Base-by-base conservation (phyloP, 2,888 invertebrate species). In the Dysmachus trigonus region DNA sequence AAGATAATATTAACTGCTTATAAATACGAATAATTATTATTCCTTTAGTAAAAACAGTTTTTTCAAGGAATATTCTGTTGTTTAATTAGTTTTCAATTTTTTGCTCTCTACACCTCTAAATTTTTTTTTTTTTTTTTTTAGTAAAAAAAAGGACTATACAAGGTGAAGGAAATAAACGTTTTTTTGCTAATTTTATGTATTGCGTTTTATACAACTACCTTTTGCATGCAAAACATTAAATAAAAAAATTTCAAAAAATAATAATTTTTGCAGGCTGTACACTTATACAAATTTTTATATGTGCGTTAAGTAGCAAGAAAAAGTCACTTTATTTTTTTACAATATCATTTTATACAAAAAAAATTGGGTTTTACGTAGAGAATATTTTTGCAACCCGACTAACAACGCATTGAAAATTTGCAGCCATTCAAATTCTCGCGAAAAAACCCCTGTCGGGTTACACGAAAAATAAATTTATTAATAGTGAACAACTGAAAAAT, bases 361-460 rank as follows among this genome's bases (percentile, higher is more conserved):
- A 53, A 47, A 10, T 8, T 74, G 86, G 86, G 86, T 87, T 87
- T 86, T 85, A 86, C 87, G 86, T 86, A 47, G 0, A 22, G 5
- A 15, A 47, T n/a, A 31, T 31, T 33, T 62, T 47, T 30, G 38
- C 4, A 2, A 13, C 22, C 51, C 84, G 86, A 73, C 74, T 87
- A n/a, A 88, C 88, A 89, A 89, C 88, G 87, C 88, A 41, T 88
- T 87, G 88, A 88, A 89, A 90, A 90, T 90, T 91, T 92, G 92
- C 92, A 92, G 92, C 92, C 92, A 92, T 92, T 92, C 92, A 92
- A 92, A 91, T 89, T 88, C 87, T 89, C 90, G 89, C 90, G 90
- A 88, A 86, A 85, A 88, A 87, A 83, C 88, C 81, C 81, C 74
- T 51, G 41, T 51, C 51, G 76, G 81, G 76, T 81, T 18, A n/a